A percentile compares a stretch with the other conserved stretches of the same genome.
Evolutionary conservation across 2,888 invertebrate genomes (phyloP).

Genomic region (Stenoptilia bipunctidactyla): DNA sequence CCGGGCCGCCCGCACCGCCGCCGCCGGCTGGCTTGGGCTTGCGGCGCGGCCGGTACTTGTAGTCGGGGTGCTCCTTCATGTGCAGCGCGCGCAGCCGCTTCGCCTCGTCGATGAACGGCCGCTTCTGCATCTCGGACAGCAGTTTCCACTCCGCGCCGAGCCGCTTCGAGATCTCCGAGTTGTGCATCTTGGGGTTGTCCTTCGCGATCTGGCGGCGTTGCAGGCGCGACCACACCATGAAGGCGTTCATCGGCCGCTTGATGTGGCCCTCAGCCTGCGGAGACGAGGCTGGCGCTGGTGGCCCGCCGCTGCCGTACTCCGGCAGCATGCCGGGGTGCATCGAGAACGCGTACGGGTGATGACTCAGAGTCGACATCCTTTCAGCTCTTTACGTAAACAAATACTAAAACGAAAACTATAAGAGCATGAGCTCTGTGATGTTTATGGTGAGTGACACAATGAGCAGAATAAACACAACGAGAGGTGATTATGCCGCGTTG

Average conservation of each 20-base stretch:
- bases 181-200: slow-evolving; percentile 95
- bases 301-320: slow-evolving; percentile 45
- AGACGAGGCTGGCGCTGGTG: slow-evolving; percentile 57
- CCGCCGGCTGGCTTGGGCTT: slow-evolving; percentile 83
- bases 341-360: slow-evolving; percentile 66
- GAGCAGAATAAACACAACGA: slow-evolving; percentile 44
- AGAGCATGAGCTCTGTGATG: slow-evolving; percentile 41
- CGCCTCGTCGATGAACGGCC: slow-evolving; percentile 96
- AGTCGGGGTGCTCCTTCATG: slow-evolving; percentile 93
- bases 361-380: slow-evolving; percentile 61
- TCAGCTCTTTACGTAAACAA: slow-evolving; percentile 5
- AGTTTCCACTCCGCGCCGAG: slow-evolving; percentile 95
- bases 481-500: slow-evolving; percentile 57
- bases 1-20: slow-evolving; percentile 57
- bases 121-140: slow-evolving; percentile 86
- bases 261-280: slow-evolving; percentile 82
- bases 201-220: slow-evolving; percentile 93
- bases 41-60: slow-evolving; percentile 88
- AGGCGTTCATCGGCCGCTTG: slow-evolving; percentile 97
- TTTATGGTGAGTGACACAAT: slow-evolving; percentile 48
- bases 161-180: slow-evolving; percentile 90
- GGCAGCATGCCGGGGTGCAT: slow-evolving; percentile 64
- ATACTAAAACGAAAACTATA: slow-evolving; percentile 17
- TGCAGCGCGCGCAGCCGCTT: slow-evolving; percentile 88
- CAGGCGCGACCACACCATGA: slow-evolving; percentile 96